Evolutionary conservation across 1,140 invertebrate genomes (phyloP).

Genomic region (Pogonus chalceus): DNA sequence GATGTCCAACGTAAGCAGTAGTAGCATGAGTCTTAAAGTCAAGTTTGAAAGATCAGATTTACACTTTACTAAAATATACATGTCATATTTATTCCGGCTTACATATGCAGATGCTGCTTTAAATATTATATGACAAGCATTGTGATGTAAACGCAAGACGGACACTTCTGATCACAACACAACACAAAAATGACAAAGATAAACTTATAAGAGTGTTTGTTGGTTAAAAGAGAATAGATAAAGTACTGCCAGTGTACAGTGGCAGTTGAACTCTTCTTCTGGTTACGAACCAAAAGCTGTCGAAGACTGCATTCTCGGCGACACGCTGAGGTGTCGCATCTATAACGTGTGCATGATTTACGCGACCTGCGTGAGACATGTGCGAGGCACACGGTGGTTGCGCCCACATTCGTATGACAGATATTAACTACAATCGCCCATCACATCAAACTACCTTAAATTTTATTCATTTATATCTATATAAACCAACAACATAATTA

Average conservation of each 20-base stretch:
- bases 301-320: constrained; percentile 1
- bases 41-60: constrained; percentile 3
- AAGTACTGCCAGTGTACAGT: background rate
- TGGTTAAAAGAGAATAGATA: too few species aligned
- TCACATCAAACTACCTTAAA: too few species aligned
- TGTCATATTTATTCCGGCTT: constrained; percentile 2
- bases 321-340: constrained; percentile 2
- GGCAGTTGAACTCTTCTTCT: too few species aligned
- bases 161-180: background rate
- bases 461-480: too few species aligned
- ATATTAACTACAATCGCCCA: too few species aligned
- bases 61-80: constrained; percentile 2
- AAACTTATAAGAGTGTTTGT: background rate
- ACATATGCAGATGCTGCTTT: constrained; percentile 1
- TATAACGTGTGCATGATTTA: background rate
- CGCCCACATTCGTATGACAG: too few species aligned
- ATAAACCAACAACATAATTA: too few species aligned
- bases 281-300: too few species aligned
- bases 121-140: constrained; percentile 7
- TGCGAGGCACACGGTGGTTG: too few species aligned
- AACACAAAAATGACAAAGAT: background rate
- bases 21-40: too few species aligned
- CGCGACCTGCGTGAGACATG: background rate
- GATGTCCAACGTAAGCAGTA: too few species aligned
- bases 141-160: background rate